phyloP scores from a whole-genome alignment of 1,140 invertebrate genomes.

The Pseudomyrmex gracilis region DNA sequence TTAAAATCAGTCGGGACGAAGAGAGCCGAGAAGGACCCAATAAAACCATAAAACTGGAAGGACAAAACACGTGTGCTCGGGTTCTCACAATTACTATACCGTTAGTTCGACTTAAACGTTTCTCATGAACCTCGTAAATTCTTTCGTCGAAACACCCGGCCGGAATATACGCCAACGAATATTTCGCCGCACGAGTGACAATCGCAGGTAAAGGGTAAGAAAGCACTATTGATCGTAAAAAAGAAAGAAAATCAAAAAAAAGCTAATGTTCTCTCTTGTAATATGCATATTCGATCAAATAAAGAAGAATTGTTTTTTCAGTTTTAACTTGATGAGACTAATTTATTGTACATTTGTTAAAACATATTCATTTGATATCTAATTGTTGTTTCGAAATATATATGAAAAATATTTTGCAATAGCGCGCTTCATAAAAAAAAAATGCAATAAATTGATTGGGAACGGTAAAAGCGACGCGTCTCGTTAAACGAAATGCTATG shows the following conservation, averaged over 20 bases:
- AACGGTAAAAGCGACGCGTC: constrained; percentile 24
- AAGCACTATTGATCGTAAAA: background rate
- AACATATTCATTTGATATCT: background rate
- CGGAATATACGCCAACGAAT: background rate
- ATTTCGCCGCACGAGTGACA: background rate
- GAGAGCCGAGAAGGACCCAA: constrained; percentile 57
- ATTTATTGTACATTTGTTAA: background rate
- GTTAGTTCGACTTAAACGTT: constrained; percentile 43
- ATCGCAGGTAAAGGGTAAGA: background rate
- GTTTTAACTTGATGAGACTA: background rate
- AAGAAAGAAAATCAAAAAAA: background rate
- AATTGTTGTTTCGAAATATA: no score
- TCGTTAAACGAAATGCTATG: constrained; percentile 54
- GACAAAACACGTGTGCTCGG: constrained; percentile 2
- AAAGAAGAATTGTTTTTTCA: background rate
- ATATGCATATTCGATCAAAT: background rate
- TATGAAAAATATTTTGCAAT: no score
- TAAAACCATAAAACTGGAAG: constrained; percentile 72
- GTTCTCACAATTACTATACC: constrained; percentile 24
- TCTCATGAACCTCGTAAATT: constrained; percentile 56
- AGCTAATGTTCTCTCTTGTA: background rate
- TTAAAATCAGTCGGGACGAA: constrained; percentile 66
- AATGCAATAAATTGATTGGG: constrained; percentile 28
- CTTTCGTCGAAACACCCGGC: background rate
- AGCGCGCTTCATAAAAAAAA: background rate